phyloP scores from a whole-genome alignment of 2,888 invertebrate species.

The Agrilus biguttatus region DNA sequence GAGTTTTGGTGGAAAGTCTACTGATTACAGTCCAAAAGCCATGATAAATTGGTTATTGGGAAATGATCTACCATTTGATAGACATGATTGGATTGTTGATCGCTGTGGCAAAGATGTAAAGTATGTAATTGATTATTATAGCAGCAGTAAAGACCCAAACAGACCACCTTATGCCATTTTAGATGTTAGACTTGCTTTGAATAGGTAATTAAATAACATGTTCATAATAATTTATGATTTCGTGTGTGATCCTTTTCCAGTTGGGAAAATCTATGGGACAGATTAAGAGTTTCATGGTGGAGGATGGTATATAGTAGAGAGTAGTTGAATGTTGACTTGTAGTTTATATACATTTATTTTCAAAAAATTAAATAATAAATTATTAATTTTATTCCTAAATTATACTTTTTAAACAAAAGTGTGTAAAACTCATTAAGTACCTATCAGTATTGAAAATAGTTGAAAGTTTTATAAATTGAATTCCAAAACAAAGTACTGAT shows the following conservation, averaged over 20 bases:
- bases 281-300: conserved; percentile 89
- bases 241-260: too few species aligned
- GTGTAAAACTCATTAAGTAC: too few species aligned
- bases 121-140: conserved; percentile 98
- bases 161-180: conserved; percentile 81
- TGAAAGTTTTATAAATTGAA: too few species aligned
- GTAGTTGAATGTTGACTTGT: too few species aligned
- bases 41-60: conserved; percentile 76
- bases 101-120: conserved; percentile 82
- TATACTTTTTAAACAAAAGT: too few species aligned
- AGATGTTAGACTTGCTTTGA: conserved; percentile 97
- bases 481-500: too few species aligned
- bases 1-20: conserved; percentile 90
- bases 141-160: conserved; percentile 77
- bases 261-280: conserved; percentile 81
- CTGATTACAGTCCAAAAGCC: conserved; percentile 88
- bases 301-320: conserved; percentile 46
- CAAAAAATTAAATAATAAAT: too few species aligned
- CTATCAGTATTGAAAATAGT: too few species aligned
- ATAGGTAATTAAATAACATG: conserved; percentile 53
- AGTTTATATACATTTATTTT: too few species aligned
- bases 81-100: conserved; percentile 99
- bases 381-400: too few species aligned
- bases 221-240: too few species aligned
- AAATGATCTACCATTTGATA: conserved; percentile 95